Evolutionary conservation across 2,888 invertebrate species (phyloP), one percentile per base, ranked within the genome.

Genomic region (Xestia xanthographa): DNA sequence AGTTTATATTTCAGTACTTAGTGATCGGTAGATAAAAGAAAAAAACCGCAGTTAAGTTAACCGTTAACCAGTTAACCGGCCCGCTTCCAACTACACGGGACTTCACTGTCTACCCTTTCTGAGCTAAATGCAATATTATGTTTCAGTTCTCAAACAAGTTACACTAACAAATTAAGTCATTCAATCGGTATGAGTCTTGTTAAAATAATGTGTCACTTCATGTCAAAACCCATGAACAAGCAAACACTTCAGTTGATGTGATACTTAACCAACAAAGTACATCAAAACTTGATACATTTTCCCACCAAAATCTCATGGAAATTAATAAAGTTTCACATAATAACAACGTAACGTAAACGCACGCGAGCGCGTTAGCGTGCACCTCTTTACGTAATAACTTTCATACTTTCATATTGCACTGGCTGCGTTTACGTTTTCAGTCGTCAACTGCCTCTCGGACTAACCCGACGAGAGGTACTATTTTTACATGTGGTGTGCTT

Each of bases 401-500:
- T 87, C 87, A 81, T 84, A 87, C 89, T 88, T 88, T 87, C 87
- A 84, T 86, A 87, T 84, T 74, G 87, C 84, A 87, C 87, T 74
- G 38, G 26, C 71, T 76, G 79, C 77, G 88, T 87, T 81, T 77
- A 72, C 78, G 87, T 86, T 87, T 88, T 88, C 88, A 88, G 88
- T 88, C 83, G 79, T 66, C 80, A 78, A 75, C 66, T 58, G 78
- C 76, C 87, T 63, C 77, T 84, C 86, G 84, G 84, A 79, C 86
- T 87, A 77, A 29, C 53, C 53, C 78, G 74, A 88, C 87, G 87
- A 66, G 63, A 68, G 29, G 53, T 63, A 26, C 14, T 66, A 29
- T 58, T 65, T 58, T 65, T 82, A 68, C 72, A 70, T 72, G 80
- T 86, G 83, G 20, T 66, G 80, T 86, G 80, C 12, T 66, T 73